Evolutionary conservation across 2,113 vertebrate genomes (phyloP).

Genomic region (Prietella phreatophila): DNA sequence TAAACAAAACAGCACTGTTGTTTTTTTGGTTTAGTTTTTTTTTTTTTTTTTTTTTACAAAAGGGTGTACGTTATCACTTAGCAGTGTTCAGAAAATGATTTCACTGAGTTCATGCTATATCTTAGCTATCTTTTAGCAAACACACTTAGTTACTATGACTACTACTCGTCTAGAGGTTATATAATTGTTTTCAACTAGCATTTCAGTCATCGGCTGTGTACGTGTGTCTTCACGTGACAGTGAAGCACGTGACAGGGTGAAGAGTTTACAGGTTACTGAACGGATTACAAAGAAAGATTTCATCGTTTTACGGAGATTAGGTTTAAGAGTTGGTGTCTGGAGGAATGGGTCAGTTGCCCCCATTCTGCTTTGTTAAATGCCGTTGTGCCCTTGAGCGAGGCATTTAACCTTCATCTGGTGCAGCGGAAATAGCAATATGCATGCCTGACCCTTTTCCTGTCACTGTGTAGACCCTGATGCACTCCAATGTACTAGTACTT

Average conservation of each 20-base stretch:
- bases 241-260: conserved; percentile 11
- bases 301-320: neutral
- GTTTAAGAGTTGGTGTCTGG: conserved; percentile 25
- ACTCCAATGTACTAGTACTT: neutral
- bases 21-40: neutral
- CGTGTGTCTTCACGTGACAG: neutral
- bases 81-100: conserved; percentile 36
- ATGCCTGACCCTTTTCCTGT: conserved; percentile 11
- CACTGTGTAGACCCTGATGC: conserved; percentile 10
- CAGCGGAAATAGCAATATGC: neutral
- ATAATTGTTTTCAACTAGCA: conserved; percentile 7
- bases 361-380: neutral
- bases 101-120: conserved; percentile 31
- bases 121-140: conserved; percentile 29
- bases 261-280: conserved; percentile 4
- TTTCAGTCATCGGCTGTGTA: conserved; percentile 13
- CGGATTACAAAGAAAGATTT: neutral
- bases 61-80: conserved; percentile 36
- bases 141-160: conserved; percentile 23
- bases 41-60: conserved; percentile 4
- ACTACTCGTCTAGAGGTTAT: conserved; percentile 13
- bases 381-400: conserved; percentile 14
- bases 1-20: conserved; percentile 37
- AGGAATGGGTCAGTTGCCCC: neutral
- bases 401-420: conserved; percentile 21